Conservation (phyloP, 2,888 invertebrate species). For the Brachyptera risi region DNA sequence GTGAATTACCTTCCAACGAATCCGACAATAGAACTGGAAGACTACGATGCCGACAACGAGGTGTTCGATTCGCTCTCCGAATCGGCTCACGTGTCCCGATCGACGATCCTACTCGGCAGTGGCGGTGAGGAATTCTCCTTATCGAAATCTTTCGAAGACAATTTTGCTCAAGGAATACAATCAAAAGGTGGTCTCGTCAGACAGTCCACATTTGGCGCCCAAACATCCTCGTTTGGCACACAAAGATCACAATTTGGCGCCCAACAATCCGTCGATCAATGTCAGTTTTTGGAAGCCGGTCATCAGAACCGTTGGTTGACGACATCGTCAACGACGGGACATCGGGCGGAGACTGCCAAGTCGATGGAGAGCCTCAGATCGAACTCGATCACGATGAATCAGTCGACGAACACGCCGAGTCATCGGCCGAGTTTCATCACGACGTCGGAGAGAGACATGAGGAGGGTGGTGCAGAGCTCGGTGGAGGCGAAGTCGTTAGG, state of each 20-base stretch:
- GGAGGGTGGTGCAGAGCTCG: conserved; percentile 46
- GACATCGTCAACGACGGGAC: conserved; percentile 6
- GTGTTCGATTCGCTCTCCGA: neutral
- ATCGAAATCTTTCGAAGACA: neutral
- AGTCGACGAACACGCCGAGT: neutral
- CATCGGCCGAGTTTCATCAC: conserved; percentile 61
- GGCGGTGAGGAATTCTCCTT: neutral
- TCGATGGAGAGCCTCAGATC: conserved; percentile 69
- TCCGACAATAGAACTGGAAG: conserved; percentile 13
- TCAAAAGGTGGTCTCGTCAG: neutral
- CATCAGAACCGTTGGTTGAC: conserved; percentile 29
- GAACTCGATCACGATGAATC: conserved; percentile 2
- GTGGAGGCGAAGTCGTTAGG: conserved; percentile 46
- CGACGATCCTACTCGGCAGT: neutral
- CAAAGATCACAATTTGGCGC: too few relatives aligned
- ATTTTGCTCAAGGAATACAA: neutral
- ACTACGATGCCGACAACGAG: conserved; percentile 3
- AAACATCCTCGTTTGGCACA: too few relatives aligned
- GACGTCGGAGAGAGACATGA: conserved; percentile 62
- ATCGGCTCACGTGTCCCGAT: neutral
- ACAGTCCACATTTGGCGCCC: conserved; percentile 1
- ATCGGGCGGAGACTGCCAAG: conserved; percentile 26
- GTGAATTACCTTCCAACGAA: neutral
- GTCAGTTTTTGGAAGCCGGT: conserved; percentile 23
- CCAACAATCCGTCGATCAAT: neutral